Percentiles rank a stretch among this genome's conserved stretches.
Evolutionary conservation across 2,113 vertebrate genomes (phyloP).

Genomic region (Charina bottae): DNA sequence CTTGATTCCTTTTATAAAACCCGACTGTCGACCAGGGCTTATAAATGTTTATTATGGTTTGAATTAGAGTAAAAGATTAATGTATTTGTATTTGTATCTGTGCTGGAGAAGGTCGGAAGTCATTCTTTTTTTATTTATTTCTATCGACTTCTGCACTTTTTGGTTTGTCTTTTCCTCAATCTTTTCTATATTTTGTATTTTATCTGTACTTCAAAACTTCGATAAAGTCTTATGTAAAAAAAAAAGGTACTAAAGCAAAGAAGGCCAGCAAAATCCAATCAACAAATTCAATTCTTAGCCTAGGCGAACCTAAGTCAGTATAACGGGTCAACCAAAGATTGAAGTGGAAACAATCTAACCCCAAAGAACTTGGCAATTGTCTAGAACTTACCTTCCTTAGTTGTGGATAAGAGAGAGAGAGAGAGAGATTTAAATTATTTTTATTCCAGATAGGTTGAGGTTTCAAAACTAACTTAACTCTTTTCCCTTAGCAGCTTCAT

Average conservation of each 20-base stretch:
- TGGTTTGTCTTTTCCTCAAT: too few relatives aligned
- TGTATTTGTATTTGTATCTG: too few relatives aligned
- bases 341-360: background rate
- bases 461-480: conserved; percentile 3
- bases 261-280: background rate
- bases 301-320: background rate
- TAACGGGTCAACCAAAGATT: background rate
- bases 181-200: too few relatives aligned
- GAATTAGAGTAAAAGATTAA: too few relatives aligned
- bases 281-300: background rate
- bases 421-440: background rate
- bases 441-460: background rate
- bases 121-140: too few relatives aligned
- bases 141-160: too few relatives aligned
- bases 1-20: too few relatives aligned
- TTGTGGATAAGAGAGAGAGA: background rate
- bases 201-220: too few relatives aligned
- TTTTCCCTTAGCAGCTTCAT: conserved; percentile 37
- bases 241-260: background rate
- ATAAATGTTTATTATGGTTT: too few relatives aligned
- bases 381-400: background rate
- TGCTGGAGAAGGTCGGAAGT: too few relatives aligned
- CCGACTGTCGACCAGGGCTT: too few relatives aligned
- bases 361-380: background rate
- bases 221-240: too few relatives aligned